Evolutionary conservation across 2,113 vertebrate genomes (phyloP).

Genomic region (Boulengeromyrus knoepffleri): DNA sequence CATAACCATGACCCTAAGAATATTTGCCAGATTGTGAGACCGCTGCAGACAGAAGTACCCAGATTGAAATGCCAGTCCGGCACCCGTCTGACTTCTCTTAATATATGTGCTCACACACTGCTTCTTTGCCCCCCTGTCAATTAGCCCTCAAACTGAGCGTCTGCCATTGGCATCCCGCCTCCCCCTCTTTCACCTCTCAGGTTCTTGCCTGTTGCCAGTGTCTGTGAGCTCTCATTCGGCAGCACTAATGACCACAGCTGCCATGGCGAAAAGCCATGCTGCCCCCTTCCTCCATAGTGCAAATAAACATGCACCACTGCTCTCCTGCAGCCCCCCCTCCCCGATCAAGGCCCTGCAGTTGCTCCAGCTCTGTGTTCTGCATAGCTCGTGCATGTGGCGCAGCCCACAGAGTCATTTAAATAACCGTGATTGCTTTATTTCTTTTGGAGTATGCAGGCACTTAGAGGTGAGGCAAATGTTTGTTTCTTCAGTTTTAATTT

Average conservation of each 20-base stretch:
- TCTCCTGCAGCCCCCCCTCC: not conserved
- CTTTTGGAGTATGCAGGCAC: conserved; percentile 17
- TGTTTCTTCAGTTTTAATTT: conserved; percentile 47
- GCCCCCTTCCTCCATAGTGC: conserved; percentile 10
- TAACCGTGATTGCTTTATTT: conserved; percentile 58
- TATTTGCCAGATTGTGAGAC: not conserved
- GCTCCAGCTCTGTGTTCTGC: conserved; percentile 36
- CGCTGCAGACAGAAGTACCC: conserved; percentile 16
- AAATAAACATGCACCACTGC: conserved; percentile 19
- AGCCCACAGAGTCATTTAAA: conserved; percentile 54
- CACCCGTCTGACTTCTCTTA: conserved; percentile 46
- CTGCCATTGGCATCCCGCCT: not conserved
- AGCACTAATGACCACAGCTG: conserved; percentile 19
- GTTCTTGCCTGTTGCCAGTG: not conserved
- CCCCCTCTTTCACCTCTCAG: not conserved
- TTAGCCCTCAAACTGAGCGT: conserved; percentile 45
- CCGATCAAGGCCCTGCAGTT: conserved; percentile 36
- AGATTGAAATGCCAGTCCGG: conserved; percentile 44
- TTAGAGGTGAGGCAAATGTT: conserved; percentile 31
- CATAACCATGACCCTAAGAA: not conserved
- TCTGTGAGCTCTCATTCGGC: not conserved
- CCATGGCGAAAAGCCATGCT: conserved; percentile 13
- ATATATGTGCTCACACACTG: conserved; percentile 36
- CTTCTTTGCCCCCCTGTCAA: conserved; percentile 46
- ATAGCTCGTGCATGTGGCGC: conserved; percentile 46